Evolutionary conservation across 1,140 invertebrate species (phyloP).

Genomic region (Melanaphis sacchari): DNA sequence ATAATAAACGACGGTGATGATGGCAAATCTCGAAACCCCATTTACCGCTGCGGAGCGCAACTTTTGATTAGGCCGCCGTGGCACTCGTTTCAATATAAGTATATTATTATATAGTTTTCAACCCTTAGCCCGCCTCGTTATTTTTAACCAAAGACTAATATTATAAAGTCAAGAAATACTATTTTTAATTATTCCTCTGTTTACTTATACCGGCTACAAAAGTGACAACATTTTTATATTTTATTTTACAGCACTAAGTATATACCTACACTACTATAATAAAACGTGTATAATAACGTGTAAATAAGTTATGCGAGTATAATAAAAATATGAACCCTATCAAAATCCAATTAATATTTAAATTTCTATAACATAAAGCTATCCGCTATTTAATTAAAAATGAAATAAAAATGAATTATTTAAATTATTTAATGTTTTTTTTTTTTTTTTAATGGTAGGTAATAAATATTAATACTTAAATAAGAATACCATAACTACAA

Average conservation of each 20-base stretch:
- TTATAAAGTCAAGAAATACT: not conserved
- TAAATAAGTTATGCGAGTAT: slow-evolving; percentile 20
- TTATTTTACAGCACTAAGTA: not conserved
- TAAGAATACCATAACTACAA: not conserved
- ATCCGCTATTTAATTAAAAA: slow-evolving; percentile 29
- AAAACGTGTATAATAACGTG: slow-evolving; percentile 33
- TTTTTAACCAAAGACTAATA: not conserved
- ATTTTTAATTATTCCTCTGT: not conserved
- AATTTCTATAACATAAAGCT: slow-evolving; percentile 39
- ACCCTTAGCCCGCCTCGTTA: not conserved
- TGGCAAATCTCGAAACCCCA: not conserved
- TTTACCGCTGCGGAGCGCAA: not conserved
- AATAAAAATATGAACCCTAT: slow-evolving; percentile 29
- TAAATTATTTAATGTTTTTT: slow-evolving; percentile 25
- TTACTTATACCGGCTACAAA: not conserved
- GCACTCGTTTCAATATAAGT: not conserved
- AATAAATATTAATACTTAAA: slow-evolving; percentile 29
- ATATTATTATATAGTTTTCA: not conserved
- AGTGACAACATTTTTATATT: slow-evolving; percentile 18
- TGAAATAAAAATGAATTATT: slow-evolving; percentile 13
- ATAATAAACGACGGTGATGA: not conserved
- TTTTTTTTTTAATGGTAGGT: not conserved
- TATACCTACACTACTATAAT: not conserved
- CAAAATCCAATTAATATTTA: slow-evolving; percentile 51
- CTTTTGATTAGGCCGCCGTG: not conserved